Conservation (phyloP, 1,140 invertebrate genomes). For the Palaemon carinicauda region DNA sequence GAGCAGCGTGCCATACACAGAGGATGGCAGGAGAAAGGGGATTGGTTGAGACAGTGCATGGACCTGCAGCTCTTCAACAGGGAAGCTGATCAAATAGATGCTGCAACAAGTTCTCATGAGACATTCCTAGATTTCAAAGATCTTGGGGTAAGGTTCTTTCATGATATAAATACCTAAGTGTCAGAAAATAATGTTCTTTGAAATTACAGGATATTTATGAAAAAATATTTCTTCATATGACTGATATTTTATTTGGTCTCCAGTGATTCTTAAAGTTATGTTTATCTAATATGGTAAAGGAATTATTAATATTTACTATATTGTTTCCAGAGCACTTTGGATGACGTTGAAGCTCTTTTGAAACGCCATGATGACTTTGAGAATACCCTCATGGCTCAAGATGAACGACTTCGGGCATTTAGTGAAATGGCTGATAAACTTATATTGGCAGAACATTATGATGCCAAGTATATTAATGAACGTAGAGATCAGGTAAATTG, state of each 20-base stretch:
- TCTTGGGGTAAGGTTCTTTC: slow-evolving; percentile 76
- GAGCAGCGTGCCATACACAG: slow-evolving; percentile 79
- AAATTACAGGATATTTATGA: too few relatives aligned
- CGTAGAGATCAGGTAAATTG: slow-evolving; percentile 63
- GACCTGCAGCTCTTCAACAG: slow-evolving; percentile 92
- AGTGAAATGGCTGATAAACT: slow-evolving; percentile 86
- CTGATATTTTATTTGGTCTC: too few relatives aligned
- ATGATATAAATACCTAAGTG: too few relatives aligned
- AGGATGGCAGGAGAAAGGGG: slow-evolving; percentile 84
- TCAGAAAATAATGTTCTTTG: too few relatives aligned
- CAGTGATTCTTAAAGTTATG: too few relatives aligned
- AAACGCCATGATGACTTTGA: slow-evolving; percentile 96
- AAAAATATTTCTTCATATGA: too few relatives aligned
- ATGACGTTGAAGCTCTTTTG: slow-evolving; percentile 91
- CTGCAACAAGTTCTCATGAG: slow-evolving; percentile 91
- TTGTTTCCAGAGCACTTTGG: slow-evolving; percentile 78
- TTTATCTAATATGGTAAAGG: too few relatives aligned
- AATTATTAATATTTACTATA: background rate
- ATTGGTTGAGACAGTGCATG: slow-evolving; percentile 83
- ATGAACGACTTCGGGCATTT: slow-evolving; percentile 88
- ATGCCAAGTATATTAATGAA: slow-evolving; percentile 79
- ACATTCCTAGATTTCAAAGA: slow-evolving; percentile 90
- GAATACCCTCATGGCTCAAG: slow-evolving; percentile 90
- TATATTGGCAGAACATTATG: slow-evolving; percentile 85
- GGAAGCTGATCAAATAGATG: slow-evolving; percentile 97